Evolutionary conservation across 1,140 invertebrate species (phyloP), one percentile per base, ranked within the genome.

Genomic region (Drosophila biarmipes): DNA sequence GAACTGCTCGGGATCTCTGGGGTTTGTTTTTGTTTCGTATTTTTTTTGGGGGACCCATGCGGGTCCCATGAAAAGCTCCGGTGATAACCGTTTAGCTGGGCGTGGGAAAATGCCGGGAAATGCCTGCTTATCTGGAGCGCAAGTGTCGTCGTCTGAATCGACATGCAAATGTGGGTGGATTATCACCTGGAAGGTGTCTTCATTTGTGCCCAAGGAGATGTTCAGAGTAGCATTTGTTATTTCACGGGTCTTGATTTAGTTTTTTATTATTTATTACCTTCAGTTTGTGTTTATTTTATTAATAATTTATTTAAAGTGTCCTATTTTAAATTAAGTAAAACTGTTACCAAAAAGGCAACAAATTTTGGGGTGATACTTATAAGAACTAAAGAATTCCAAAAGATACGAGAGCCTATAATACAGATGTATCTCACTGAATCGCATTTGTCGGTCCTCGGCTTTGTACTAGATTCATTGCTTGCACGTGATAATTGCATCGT

Each of bases 401-500:
- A 24, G 24, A 24, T 24, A 24, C 5, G 3, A 24, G 24, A 5
- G 24, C 24, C 24, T 2, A 24, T 21, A 24, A 24, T 2, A 24
- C 24, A 24, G 24, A 24, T 24, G 24, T 24, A 24, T 4, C 24
- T 24, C 24, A 4, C 24, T 2, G 5, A 24, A 24, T 17, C 43
- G 5, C 21, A 11, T 14, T 40, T 27, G 37, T 51, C 27, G 17
- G 34, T 37, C 38, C 59, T 55, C 57, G 57, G 49, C 34, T 64
- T 62, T 73, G 76, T 54, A 73, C 64, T 73, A 89, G 81, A 86
- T 90, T 87, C 76, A 90, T 90, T 80, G 77, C 67, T 84, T 90
- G 89, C 87, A 86, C 86, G 86, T 90, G 86, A 90, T 90, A 90
- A 90, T 90, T 90, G 78, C 67, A 68, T 69, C 46, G 49, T 54